These are phyloP conservation scores for Ectobius pallidus DNA, from an alignment of 2,888 invertebrate genomes.

Conservation along the genomic window DNA sequence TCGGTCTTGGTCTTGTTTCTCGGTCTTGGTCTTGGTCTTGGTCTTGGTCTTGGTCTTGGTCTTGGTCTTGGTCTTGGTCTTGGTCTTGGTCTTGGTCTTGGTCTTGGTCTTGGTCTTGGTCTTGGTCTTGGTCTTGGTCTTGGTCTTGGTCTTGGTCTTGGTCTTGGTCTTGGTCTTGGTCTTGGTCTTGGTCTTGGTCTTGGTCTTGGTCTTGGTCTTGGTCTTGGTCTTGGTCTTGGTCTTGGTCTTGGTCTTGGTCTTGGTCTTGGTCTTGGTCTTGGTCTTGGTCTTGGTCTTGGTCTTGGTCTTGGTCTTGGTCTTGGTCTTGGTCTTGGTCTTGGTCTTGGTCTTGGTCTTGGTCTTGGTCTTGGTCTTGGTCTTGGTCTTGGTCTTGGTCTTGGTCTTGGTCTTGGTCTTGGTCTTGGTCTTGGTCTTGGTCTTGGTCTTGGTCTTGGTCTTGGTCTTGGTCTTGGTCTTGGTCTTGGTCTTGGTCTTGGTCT, in stretches of 20 bases:
- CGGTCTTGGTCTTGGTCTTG: neutral
- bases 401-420: neutral
- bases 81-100: neutral
- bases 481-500: neutral
- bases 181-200: neutral
- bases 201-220: neutral
- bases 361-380: neutral
- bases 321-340: neutral
- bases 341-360: neutral
- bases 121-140: neutral
- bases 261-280: neutral
- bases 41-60: neutral
- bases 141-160: neutral
- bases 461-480: neutral
- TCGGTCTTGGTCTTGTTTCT: too few relatives aligned
- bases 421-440: neutral
- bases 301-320: neutral
- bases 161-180: neutral
- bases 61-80: neutral
- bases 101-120: neutral
- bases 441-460: neutral
- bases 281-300: neutral
- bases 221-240: neutral
- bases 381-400: neutral
- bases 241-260: neutral